Percentiles rank a stretch among this genome's conserved stretches.
These are phyloP conservation scores for Junonia oenone DNA, from an alignment of 2,888 invertebrate species.

Conservation along the genomic window DNA sequence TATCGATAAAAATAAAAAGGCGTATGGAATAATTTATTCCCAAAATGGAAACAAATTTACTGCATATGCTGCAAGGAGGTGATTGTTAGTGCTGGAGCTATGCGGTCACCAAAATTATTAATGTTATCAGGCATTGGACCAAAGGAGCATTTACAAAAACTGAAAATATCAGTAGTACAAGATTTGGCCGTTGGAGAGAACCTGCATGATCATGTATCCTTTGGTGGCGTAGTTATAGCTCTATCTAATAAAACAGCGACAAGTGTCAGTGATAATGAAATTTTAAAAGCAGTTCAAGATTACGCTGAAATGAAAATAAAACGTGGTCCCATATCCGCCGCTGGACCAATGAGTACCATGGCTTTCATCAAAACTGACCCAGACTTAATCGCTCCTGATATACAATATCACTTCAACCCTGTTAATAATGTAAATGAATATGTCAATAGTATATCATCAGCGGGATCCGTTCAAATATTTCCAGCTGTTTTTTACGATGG, in stretches of 20 bases:
- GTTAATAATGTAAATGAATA: slow-evolving; percentile 66
- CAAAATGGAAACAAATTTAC: slow-evolving; percentile 32
- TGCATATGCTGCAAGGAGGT: slow-evolving; percentile 53
- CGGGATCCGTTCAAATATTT: slow-evolving; percentile 51
- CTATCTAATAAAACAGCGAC: slow-evolving; percentile 54
- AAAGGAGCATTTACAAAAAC: slow-evolving; percentile 42
- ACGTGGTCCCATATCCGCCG: slow-evolving; percentile 73
- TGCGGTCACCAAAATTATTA: too few relatives aligned
- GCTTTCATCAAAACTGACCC: slow-evolving; percentile 82
- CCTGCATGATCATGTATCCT: slow-evolving; percentile 43
- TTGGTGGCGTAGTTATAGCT: slow-evolving; percentile 26
- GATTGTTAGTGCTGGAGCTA: too few relatives aligned
- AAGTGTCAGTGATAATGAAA: slow-evolving; percentile 48
- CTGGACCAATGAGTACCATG: slow-evolving; percentile 74
- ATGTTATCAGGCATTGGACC: too few relatives aligned
- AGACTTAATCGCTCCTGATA: too few relatives aligned
- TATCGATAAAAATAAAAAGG: slow-evolving; percentile 63
- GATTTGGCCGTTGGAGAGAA: slow-evolving; percentile 47
- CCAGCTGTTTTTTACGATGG: slow-evolving; percentile 81
- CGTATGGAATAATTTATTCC: slow-evolving; percentile 51
- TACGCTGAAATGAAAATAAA: too few relatives aligned
- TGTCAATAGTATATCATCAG: slow-evolving; percentile 54
- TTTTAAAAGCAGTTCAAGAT: slow-evolving; percentile 58
- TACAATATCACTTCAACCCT: slow-evolving; percentile 79
- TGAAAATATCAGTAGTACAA: slow-evolving; percentile 38